Conservation (phyloP, 1,140 invertebrate genomes). For the Drosophila chauvacae region DNA sequence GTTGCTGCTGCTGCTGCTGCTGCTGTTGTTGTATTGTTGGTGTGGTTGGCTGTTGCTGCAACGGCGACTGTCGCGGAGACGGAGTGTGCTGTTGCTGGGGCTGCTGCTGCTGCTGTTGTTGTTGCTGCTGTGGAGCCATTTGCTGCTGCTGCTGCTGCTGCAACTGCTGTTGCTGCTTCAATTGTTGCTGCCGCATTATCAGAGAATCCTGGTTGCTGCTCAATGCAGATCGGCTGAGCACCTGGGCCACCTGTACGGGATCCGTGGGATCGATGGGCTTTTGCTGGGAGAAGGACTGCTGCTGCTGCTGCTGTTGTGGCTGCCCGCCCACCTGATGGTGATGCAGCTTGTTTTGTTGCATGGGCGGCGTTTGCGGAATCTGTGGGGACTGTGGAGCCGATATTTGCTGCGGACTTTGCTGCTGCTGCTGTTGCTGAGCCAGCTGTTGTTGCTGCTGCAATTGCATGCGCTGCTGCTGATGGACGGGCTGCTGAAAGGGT, state of each 20-base stretch:
- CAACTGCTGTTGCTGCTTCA: slow-evolving; percentile 75
- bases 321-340: slow-evolving; percentile 54
- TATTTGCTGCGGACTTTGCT: slow-evolving; percentile 72
- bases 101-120: slow-evolving; percentile 56
- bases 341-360: slow-evolving; percentile 57
- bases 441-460: slow-evolving; percentile 63
- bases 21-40: slow-evolving; percentile 47
- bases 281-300: slow-evolving; percentile 64
- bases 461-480: slow-evolving; percentile 70
- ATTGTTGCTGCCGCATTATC: slow-evolving; percentile 79
- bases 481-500: slow-evolving; percentile 61
- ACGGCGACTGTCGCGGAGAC: slow-evolving; percentile 42
- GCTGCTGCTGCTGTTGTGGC: slow-evolving; percentile 51
- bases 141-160: slow-evolving; percentile 68
- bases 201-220: slow-evolving; percentile 80
- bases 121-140: slow-evolving; percentile 56
- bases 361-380: slow-evolving; percentile 69
- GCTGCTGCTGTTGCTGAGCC: slow-evolving; percentile 65
- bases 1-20: slow-evolving; percentile 51
- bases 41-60: slow-evolving; percentile 55
- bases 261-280: slow-evolving; percentile 79
- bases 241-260: slow-evolving; percentile 79
- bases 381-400: slow-evolving; percentile 76
- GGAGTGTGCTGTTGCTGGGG: slow-evolving; percentile 50
- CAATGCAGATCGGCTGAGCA: slow-evolving; percentile 73